Base-by-base conservation (phyloP, 2,888 invertebrate species). In the Scaptomyza polygonia region DNA sequence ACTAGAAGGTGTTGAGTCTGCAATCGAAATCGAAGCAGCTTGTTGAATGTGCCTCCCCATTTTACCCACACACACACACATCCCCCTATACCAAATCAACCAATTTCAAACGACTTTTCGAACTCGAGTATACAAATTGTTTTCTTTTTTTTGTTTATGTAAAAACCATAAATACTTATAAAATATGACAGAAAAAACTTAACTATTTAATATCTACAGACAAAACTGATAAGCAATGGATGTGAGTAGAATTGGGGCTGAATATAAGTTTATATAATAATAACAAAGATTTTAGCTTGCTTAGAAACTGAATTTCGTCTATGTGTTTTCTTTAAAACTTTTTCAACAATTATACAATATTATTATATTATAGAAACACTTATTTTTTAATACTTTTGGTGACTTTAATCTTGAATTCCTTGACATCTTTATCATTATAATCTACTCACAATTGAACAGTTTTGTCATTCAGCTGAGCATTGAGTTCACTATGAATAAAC, bases 91-190 rank as follows among this genome's bases (percentile, higher is more conserved):
- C 49, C 32, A 5, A n/a, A 11, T 30, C 14, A 56, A 58, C 34
- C 40, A 45, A 30, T 25, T 32, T 16, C 64, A 8, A 27, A 30
- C 30, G 16, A 16, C 11, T 29, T 11, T 27, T 27, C 18, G n/a
- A 51, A 29, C 14, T 57, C 45, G 52, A 52, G 52, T 58, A 42
- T 70, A 45, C 42, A 61, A 63, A 67, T 51, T 51, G 53, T 27
- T 72, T 3, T 30, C 21, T 72, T 64, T 72, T 71, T 72, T 71
- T 65, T 72, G 14, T 71, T 72, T 71, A 71, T 72, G 14, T 27
- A 36, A 42, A 16, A 55, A 53, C 14, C 62, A 61, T 57, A 57
- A 75, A 69, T 64, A 71, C 32, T 48, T 65, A 27, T 29, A 71
- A 48, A 56, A 52, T 32, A 52, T n/a, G 53, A 53, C 42, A 63